phyloP scores from a whole-genome alignment of 2,797 vertebrate species.

The Aratinga solstitialis region DNA sequence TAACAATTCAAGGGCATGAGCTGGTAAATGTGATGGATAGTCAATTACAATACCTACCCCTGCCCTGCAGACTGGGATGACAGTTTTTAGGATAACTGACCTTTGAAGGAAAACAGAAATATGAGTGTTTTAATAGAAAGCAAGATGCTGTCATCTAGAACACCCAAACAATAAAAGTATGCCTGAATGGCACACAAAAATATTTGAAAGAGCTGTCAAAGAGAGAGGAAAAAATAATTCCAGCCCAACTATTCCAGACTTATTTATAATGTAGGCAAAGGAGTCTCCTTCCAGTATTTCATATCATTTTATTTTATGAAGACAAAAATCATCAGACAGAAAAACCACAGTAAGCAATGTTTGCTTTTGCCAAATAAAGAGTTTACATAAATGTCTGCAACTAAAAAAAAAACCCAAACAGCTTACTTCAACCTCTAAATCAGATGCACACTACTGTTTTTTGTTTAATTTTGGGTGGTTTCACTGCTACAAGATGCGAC shows the following conservation, averaged over 20 bases:
- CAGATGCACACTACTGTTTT: constrained; percentile 44
- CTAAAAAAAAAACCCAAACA: background rate
- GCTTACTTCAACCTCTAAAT: constrained; percentile 58
- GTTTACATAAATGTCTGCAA: constrained; percentile 21
- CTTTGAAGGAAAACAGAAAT: background rate
- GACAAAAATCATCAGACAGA: constrained; percentile 22
- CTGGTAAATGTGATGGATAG: background rate
- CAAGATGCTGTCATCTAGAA: background rate
- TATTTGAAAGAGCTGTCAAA: background rate
- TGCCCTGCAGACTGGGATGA: background rate
- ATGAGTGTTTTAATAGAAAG: background rate
- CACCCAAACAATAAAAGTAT: background rate
- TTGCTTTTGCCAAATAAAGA: constrained; percentile 34
- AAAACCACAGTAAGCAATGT: constrained; percentile 17
- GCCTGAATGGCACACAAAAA: background rate
- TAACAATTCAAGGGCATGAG: background rate
- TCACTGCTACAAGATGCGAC: constrained; percentile 69
- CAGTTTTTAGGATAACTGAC: background rate
- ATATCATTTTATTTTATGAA: constrained; percentile 9
- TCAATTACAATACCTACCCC: background rate
- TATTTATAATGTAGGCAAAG: background rate
- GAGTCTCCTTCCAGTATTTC: constrained; percentile 10
- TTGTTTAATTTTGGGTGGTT: constrained; percentile 63
- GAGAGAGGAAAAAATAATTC: background rate
- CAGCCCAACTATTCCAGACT: background rate